Percentiles rank a stretch among this genome's conserved stretches.
Evolutionary conservation across 2,113 vertebrate genomes (phyloP).

Genomic region (Orycteropus afer): DNA sequence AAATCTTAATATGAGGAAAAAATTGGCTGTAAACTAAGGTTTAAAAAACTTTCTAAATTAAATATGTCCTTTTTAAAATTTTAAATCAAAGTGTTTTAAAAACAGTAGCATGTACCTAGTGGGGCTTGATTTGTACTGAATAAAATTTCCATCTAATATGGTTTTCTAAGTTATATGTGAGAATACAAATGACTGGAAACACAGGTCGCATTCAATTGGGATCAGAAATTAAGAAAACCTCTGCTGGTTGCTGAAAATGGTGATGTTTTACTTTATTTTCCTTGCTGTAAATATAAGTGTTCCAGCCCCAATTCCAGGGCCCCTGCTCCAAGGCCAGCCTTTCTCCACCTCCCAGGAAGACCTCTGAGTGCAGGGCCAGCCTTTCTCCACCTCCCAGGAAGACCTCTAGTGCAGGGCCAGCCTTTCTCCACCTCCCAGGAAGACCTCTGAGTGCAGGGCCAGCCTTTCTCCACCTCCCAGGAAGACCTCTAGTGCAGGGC

Average conservation of each 20-base stretch:
- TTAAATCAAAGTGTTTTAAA: constrained; percentile 1
- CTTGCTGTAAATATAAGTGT: constrained; percentile 14
- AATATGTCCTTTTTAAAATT: neutral
- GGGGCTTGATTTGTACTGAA: constrained; percentile 12
- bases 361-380: neutral
- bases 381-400: neutral
- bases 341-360: neutral
- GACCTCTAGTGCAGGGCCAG: neutral
- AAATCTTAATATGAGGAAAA: constrained; percentile 55
- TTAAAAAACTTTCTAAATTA: constrained; percentile 43
- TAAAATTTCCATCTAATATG: neutral
- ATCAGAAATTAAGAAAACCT: neutral
- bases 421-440: neutral
- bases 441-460: neutral
- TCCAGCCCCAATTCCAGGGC: neutral
- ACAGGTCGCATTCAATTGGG: neutral
- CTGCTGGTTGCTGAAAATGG: neutral
- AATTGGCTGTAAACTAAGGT: neutral
- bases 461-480: neutral
- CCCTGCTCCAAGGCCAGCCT: neutral
- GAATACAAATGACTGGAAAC: neutral
- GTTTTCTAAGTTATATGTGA: neutral
- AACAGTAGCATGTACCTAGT: neutral
- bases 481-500: neutral
- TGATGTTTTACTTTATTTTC: neutral